Evolutionary conservation across 2,888 invertebrate genomes (phyloP).

Genomic region (Tachina grossa): DNA sequence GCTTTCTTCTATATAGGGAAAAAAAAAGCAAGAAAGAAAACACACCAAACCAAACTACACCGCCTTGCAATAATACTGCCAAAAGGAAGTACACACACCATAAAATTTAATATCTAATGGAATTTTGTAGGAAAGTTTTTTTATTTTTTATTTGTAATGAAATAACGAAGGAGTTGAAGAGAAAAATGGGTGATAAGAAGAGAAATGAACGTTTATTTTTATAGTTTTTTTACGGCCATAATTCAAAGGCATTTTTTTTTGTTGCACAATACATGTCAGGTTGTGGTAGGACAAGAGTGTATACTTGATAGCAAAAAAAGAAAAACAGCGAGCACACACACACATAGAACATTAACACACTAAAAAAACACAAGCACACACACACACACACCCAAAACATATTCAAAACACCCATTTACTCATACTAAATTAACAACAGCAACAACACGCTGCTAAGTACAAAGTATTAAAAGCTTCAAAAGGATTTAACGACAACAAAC

Average conservation of each 20-base stretch:
- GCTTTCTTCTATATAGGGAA: background rate
- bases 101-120: background rate
- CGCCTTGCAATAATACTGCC: constrained; percentile 6
- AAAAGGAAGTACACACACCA: background rate
- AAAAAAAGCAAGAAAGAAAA: constrained; percentile 5
- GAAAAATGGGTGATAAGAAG: background rate
- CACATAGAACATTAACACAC: constrained; percentile 38
- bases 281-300: constrained; percentile 74
- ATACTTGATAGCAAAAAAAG: constrained; percentile 60
- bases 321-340: background rate
- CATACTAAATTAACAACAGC: constrained; percentile 23
- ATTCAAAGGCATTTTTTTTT: constrained; percentile 55
- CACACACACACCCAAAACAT: background rate
- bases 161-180: background rate
- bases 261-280: constrained; percentile 67
- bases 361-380: constrained; percentile 6
- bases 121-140: background rate
- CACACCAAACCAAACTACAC: constrained; percentile 8
- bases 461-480: constrained; percentile 40
- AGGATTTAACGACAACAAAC: constrained; percentile 26
- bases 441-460: constrained; percentile 25
- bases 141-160: constrained; percentile 7
- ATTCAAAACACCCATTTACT: background rate
- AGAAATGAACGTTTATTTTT: background rate
- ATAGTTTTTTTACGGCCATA: constrained; percentile 25